Percentiles rank a stretch among this genome's conserved stretches.
Conservation (phyloP, 92 coral and sea anemone species). For the Phenganax stokvisi region DNA sequence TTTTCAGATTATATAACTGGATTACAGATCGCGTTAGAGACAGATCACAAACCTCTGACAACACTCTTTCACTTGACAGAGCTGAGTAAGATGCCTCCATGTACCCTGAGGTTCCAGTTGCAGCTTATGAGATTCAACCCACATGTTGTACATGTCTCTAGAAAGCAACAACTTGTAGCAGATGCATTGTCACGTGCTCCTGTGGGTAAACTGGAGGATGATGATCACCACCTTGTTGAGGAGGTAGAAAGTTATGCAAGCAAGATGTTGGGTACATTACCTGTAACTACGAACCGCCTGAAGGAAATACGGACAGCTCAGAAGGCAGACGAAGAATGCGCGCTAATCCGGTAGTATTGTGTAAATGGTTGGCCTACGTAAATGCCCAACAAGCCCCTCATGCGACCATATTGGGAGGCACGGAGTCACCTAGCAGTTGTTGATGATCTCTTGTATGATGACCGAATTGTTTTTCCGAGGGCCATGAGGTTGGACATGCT, state of each 20-base stretch:
- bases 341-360: constrained; percentile 43
- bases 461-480: constrained; percentile 58
- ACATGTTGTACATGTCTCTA: constrained; percentile 44
- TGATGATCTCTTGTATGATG: constrained; percentile 52
- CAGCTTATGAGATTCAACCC: constrained; percentile 55
- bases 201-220: background rate
- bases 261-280: background rate
- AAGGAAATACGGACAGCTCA: constrained; percentile 18
- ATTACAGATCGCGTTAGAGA: constrained; percentile 31
- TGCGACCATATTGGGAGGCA: constrained; percentile 34
- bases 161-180: constrained; percentile 25
- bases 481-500: constrained; percentile 47
- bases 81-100: constrained; percentile 46
- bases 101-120: constrained; percentile 47
- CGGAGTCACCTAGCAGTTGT: constrained; percentile 49
- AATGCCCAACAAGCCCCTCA: constrained; percentile 50
- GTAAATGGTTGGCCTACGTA: constrained; percentile 53
- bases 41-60: constrained; percentile 47
- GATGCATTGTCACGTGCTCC: constrained; percentile 20
- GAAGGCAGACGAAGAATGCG: background rate
- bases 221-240: constrained; percentile 18
- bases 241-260: constrained; percentile 24
- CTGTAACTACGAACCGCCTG: constrained; percentile 14
- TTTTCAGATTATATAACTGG: constrained; percentile 40
- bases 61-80: constrained; percentile 39